phyloP scores from a whole-genome alignment of 2,888 invertebrate genomes.

The Tinea trinotella region DNA sequence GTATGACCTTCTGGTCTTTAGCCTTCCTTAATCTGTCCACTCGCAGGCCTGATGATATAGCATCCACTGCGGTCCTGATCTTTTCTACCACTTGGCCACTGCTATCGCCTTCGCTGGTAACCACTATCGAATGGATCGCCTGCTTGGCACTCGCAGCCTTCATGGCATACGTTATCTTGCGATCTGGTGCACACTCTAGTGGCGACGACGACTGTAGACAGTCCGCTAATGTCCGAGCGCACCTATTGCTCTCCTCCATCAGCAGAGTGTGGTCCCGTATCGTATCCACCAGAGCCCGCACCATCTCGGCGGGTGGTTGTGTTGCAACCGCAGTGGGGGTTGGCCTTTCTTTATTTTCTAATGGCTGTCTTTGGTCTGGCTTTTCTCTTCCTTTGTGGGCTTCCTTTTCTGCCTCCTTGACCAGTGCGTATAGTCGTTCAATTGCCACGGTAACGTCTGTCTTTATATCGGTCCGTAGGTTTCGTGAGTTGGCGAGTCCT shows the following conservation, averaged over 20 bases:
- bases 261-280: neutral
- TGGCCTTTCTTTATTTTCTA: constrained; percentile 18
- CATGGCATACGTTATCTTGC: neutral
- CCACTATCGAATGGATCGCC: too few species aligned
- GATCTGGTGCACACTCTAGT: too few species aligned
- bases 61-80: too few species aligned
- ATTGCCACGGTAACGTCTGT: too few species aligned
- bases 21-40: too few species aligned
- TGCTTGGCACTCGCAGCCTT: neutral
- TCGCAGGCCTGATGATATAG: too few species aligned
- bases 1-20: constrained; percentile 20
- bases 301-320: neutral
- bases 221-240: constrained; percentile 16
- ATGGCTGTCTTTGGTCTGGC: neutral
- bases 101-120: too few species aligned
- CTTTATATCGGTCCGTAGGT: too few species aligned
- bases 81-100: too few species aligned
- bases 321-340: neutral
- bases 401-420: constrained; percentile 14
- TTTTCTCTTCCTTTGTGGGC: constrained; percentile 20
- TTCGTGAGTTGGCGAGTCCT: neutral
- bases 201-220: too few species aligned
- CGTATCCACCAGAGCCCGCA: neutral
- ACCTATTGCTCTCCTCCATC: neutral
- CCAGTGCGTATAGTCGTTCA: constrained; percentile 4